Evolutionary conservation across 2,888 invertebrate species (phyloP).

Genomic region (Callyntrura guangdongensis): DNA sequence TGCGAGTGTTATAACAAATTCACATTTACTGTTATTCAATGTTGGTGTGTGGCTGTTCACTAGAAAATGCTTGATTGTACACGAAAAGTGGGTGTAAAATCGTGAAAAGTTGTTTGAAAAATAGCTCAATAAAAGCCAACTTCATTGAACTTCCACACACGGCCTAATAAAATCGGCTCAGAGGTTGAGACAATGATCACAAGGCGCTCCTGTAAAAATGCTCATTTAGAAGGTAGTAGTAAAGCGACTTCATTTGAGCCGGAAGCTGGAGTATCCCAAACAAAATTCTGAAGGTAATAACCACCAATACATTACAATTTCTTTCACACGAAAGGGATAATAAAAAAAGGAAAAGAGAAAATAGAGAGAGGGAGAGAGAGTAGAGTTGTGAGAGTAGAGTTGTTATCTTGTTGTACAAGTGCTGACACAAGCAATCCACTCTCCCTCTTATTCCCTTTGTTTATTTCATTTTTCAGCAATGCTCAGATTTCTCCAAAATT

Average conservation of each 20-base stretch:
- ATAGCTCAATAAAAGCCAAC: conserved; percentile 31
- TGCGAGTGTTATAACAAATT: neutral
- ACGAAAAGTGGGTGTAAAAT: conserved; percentile 5
- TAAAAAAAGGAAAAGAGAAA: neutral
- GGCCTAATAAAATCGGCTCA: neutral
- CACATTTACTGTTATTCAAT: neutral
- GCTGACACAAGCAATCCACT: conserved; percentile 22
- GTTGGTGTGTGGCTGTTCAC: neutral
- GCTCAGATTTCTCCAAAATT: neutral
- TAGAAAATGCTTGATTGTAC: neutral
- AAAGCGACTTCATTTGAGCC: too few relatives aligned
- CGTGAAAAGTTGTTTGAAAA: conserved; percentile 20
- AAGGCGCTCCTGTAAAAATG: neutral
- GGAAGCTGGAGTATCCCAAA: neutral
- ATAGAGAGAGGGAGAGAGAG: too few relatives aligned
- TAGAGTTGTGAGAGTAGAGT: too few relatives aligned
- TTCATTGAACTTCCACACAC: conserved; percentile 7
- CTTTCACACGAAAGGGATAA: conserved; percentile 2
- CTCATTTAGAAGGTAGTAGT: neutral
- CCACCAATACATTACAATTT: conserved; percentile 8
- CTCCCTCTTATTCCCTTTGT: neutral
- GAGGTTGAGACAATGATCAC: conserved; percentile 24
- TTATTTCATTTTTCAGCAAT: neutral
- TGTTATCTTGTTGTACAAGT: conserved; percentile 1
- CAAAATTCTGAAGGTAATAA: conserved; percentile 5